Base-by-base conservation (phyloP, 2,888 invertebrate genomes). In the Saturnia japonica region DNA sequence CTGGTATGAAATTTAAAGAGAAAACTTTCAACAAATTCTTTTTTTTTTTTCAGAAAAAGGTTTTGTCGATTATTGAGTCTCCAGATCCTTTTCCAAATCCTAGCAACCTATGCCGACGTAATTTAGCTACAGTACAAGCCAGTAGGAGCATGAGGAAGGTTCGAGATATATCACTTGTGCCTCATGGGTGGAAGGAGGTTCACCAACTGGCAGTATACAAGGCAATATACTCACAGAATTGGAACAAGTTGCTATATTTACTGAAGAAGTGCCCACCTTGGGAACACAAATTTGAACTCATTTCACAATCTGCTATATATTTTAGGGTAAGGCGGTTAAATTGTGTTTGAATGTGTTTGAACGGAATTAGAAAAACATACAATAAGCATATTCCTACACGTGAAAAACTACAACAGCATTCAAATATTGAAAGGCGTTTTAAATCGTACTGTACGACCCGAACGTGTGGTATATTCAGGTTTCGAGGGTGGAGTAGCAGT, bases 201-300 rank as follows among this genome's bases (percentile, higher is more conserved):
- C 84, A 80, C 67, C 78, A 86, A 14, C 68, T 79, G 11, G 85
- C 87, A 0, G 69, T 90, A 34, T 78, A 82, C 51, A 82, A 79
- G 22, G 91, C 94, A 0, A 84, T 93, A 16, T 90, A 91, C 64
- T 80, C 87, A 0, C 94, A 94, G 22, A 82, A 92, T 70, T 94
- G 93, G 93, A 85, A 91, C 69, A 89, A 87, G 71, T 75, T 93
- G 1, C 69, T 89, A 28, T 91, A 87, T 73, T 74, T 94, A 12
- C 74, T 94, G 57, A 88, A 84, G 71, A 89, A 87, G 71, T 84
- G 85, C 4, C 90, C 91, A 0, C 84, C 85, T 0, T 89, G 87
- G 85, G 84, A 88, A 70, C 86, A 89, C 74, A 70, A 74, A 1
- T 73, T 71, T 47, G 72, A 74, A 8, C 57, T 74, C 67, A 75